phyloP scores from a whole-genome alignment of 2,113 vertebrate species.

The Turnix velox region DNA sequence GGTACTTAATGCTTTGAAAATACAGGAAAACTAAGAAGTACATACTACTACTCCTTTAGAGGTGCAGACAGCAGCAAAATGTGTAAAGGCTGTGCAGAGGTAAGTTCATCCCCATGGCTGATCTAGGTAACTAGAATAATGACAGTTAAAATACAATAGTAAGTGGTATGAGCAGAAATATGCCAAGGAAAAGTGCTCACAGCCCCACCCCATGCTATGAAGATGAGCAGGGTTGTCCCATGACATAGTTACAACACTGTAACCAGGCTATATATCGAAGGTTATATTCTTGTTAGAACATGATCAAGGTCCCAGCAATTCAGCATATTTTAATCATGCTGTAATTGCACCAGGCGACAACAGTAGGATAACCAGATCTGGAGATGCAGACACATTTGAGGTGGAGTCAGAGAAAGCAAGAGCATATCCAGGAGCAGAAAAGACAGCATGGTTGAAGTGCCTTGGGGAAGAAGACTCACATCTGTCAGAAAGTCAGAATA shows the following conservation, averaged over 20 bases:
- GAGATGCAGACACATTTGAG: neutral
- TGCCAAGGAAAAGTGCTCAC: neutral
- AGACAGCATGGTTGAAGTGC: neutral
- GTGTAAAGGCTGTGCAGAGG: neutral
- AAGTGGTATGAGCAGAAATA: neutral
- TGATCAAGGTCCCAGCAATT: slow-evolving; percentile 34
- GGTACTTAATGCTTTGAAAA: neutral
- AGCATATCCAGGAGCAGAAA: slow-evolving; percentile 16
- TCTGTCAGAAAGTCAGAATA: slow-evolving; percentile 5
- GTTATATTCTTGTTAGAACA: slow-evolving; percentile 42
- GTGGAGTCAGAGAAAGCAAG: neutral
- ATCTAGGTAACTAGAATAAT: neutral
- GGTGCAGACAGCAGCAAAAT: neutral
- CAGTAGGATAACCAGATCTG: slow-evolving; percentile 1
- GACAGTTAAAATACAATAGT: neutral
- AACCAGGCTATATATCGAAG: neutral
- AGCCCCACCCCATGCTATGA: neutral
- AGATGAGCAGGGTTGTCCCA: neutral
- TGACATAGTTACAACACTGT: neutral
- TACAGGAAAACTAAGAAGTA: neutral
- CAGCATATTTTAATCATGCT: slow-evolving; percentile 35
- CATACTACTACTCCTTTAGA: neutral
- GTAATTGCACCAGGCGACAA: slow-evolving; percentile 45
- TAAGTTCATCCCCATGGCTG: neutral
- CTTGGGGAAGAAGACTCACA: neutral